Conservation (phyloP, 2,797 vertebrate genomes). For the Lepus townsendii region DNA sequence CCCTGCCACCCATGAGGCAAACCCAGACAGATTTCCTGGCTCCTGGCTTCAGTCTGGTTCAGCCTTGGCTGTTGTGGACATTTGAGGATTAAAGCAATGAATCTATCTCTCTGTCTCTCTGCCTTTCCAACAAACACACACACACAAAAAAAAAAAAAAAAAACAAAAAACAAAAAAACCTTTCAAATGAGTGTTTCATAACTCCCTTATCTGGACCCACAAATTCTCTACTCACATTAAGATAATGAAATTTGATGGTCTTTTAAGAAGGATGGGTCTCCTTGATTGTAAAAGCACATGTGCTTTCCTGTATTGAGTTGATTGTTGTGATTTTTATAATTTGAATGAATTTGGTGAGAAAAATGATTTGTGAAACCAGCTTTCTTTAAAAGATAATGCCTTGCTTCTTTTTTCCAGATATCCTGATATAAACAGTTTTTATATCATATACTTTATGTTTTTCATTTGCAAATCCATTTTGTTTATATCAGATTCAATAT, state of each 20-base stretch:
- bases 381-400: not conserved
- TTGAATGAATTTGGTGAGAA: not conserved
- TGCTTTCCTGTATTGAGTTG: not conserved
- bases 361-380: not conserved
- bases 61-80: too few species aligned
- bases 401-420: not conserved
- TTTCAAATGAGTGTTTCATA: not conserved
- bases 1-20: too few species aligned
- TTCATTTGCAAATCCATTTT: not conserved
- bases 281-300: not conserved
- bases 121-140: too few species aligned
- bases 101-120: too few species aligned
- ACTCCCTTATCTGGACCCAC: not conserved
- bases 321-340: not conserved
- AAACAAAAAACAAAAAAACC: not conserved
- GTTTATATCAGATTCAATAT: not conserved
- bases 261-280: not conserved
- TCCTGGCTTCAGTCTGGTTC: too few species aligned
- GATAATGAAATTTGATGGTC: not conserved
- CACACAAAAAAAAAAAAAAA: too few species aligned
- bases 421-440: not conserved
- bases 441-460: not conserved
- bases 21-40: too few species aligned
- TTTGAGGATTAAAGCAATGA: not conserved
- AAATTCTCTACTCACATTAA: not conserved